These are phyloP conservation scores for Rhorus exstirpatorius DNA, from an alignment of 2,888 invertebrate genomes.

Conservation along the genomic window DNA sequence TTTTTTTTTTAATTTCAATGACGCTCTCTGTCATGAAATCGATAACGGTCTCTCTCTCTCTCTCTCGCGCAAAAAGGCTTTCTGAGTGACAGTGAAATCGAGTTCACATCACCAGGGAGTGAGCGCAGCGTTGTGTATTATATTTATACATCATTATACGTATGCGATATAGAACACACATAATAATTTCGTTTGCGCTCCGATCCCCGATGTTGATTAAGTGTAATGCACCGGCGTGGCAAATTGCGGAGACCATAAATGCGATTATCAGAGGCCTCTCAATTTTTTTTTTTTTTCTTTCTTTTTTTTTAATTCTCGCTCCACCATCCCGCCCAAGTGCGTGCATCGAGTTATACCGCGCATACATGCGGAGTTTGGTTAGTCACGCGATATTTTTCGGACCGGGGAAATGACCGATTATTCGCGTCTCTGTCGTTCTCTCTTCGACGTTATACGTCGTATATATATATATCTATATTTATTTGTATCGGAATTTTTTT, in stretches of 20 bases:
- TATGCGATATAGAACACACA: slow-evolving; percentile 38
- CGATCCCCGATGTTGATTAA: slow-evolving; percentile 67
- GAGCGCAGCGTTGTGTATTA: background rate
- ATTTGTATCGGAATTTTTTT: background rate
- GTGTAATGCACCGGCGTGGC: slow-evolving; percentile 68
- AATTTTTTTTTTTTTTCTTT: slow-evolving; percentile 43
- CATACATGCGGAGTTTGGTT: background rate
- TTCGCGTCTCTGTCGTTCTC: slow-evolving; percentile 40
- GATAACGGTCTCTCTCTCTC: slow-evolving; percentile 16
- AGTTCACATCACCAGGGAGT: slow-evolving; percentile 18
- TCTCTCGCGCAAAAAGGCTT: slow-evolving; percentile 35
- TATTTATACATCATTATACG: background rate
- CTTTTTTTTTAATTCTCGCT: slow-evolving; percentile 15
- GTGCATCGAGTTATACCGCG: slow-evolving; percentile 10
- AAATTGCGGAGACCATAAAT: slow-evolving; percentile 63
- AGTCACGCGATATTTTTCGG: slow-evolving; percentile 53
- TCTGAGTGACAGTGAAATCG: slow-evolving; percentile 45
- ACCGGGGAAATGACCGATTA: slow-evolving; percentile 52
- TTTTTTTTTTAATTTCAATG: slow-evolving; percentile 35
- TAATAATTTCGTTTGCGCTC: slow-evolving; percentile 63
- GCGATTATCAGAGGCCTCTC: slow-evolving; percentile 55
- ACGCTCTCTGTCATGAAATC: slow-evolving; percentile 22
- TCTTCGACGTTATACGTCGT: too few species aligned
- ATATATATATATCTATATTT: too few species aligned
- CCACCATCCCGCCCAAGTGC: slow-evolving; percentile 15